These are phyloP conservation scores for Acrossocheilus wenchowensis DNA, from an alignment of 2,797 vertebrate genomes.

Conservation along the genomic window DNA sequence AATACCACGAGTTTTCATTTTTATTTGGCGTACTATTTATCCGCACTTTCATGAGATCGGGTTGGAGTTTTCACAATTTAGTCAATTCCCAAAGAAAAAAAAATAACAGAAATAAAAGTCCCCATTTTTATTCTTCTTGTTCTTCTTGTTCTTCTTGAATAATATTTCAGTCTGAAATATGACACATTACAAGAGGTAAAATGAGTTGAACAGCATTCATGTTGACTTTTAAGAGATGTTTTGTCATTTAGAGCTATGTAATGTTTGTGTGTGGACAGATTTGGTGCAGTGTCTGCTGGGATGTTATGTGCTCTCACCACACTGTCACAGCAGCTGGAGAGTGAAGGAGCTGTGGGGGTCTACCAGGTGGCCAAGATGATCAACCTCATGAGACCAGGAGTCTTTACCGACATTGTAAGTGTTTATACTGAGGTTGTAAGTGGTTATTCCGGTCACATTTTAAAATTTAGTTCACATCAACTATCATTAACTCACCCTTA, in stretches of 20 bases:
- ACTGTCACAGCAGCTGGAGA: constrained; percentile 90
- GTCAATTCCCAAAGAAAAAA: background rate
- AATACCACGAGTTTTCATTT: too few species aligned
- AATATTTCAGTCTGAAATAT: background rate
- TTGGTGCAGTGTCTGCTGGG: constrained; percentile 88
- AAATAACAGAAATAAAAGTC: background rate
- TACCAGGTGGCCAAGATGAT: constrained; percentile 96
- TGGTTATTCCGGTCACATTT: background rate
- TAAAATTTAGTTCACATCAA: background rate
- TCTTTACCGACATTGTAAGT: constrained; percentile 93
- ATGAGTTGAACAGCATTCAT: background rate
- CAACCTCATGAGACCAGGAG: constrained; percentile 91
- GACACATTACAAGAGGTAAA: background rate
- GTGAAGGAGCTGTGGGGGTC: constrained; percentile 88
- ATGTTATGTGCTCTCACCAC: constrained; percentile 89
- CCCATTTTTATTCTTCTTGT: accelerated
- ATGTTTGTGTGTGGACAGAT: constrained; percentile 72
- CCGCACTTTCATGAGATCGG: too few species aligned
- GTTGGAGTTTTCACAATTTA: background rate
- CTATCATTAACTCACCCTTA: background rate
- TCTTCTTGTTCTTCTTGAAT: background rate
- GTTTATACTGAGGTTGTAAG: background rate
- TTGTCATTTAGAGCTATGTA: background rate
- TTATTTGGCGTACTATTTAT: too few species aligned
- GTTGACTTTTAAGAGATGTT: background rate